phyloP scores from a whole-genome alignment of 2,888 invertebrate species.

The Dione vanillae region DNA sequence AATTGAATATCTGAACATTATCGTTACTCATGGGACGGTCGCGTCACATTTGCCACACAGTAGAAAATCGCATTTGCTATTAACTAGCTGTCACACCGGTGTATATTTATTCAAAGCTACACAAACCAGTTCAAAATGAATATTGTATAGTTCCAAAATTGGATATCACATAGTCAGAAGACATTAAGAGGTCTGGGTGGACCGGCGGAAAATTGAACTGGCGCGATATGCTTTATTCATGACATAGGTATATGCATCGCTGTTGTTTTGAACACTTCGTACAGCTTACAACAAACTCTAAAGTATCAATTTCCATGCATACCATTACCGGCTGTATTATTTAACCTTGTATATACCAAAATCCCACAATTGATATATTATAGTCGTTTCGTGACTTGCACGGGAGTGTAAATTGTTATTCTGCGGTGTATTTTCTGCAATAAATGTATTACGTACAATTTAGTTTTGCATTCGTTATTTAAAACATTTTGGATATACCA shows the following conservation, averaged over 20 bases:
- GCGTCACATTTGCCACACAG: constrained; percentile 1
- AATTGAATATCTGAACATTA: neutral
- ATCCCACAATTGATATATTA: constrained; percentile 28
- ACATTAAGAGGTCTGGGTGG: constrained; percentile 63
- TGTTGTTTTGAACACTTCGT: constrained; percentile 61
- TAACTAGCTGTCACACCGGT: constrained; percentile 15
- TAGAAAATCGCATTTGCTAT: constrained; percentile 21
- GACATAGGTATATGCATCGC: constrained; percentile 60
- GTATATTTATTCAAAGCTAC: constrained; percentile 34
- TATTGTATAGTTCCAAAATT: constrained; percentile 49
- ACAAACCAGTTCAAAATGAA: constrained; percentile 43
- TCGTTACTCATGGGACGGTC: neutral
- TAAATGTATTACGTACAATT: constrained; percentile 36
- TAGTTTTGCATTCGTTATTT: constrained; percentile 32
- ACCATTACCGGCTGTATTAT: constrained; percentile 29
- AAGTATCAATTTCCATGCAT: constrained; percentile 35
- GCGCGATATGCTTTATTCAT: constrained; percentile 73
- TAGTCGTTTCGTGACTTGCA: constrained; percentile 2
- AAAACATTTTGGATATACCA: constrained; percentile 18
- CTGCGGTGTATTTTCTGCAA: constrained; percentile 32
- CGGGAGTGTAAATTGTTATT: constrained; percentile 33
- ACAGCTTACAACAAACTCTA: constrained; percentile 50
- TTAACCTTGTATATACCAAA: constrained; percentile 28
- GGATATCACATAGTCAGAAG: constrained; percentile 54
- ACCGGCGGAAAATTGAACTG: constrained; percentile 71